Percentiles rank a stretch among this genome's conserved stretches.
phyloP scores from a whole-genome alignment of 1,140 invertebrate genomes.

The Drosophila arizonae region DNA sequence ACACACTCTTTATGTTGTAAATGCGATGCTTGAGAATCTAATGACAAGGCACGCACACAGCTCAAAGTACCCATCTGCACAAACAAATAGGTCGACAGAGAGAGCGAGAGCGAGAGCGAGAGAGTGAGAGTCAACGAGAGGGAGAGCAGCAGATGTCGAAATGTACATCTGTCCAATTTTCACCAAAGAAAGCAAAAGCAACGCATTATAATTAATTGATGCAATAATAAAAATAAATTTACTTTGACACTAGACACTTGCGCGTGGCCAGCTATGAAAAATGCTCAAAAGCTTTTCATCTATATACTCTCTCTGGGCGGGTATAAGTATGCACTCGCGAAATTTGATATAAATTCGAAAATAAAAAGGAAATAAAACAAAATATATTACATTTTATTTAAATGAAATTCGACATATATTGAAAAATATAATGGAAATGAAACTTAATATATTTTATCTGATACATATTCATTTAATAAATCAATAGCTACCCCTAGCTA shows the following conservation, averaged over 20 bases:
- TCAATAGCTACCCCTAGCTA: no score
- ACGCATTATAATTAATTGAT: conserved; percentile 41
- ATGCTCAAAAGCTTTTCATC: conserved; percentile 25
- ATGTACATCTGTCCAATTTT: conserved; percentile 27
- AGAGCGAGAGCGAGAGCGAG: no score
- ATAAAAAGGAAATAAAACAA: background rate
- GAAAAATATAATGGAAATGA: no score
- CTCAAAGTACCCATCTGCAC: background rate
- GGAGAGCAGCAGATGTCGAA: background rate
- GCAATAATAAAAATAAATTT: conserved; percentile 34
- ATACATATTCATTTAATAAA: no score
- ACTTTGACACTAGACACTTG: conserved; percentile 47
- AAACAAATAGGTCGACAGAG: background rate
- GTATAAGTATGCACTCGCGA: background rate
- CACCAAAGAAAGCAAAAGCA: conserved; percentile 45
- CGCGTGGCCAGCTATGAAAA: conserved; percentile 19
- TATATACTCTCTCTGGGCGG: background rate
- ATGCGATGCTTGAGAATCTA: conserved; percentile 72
- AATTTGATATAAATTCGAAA: background rate
- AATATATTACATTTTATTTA: no score
- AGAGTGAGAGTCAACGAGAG: no score
- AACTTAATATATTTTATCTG: no score
- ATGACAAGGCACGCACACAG: conserved; percentile 38
- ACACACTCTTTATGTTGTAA: conserved; percentile 67
- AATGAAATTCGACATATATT: no score